Evolutionary conservation across 2,888 invertebrate genomes (phyloP).

Genomic region (Hypomecis punctinalis): DNA sequence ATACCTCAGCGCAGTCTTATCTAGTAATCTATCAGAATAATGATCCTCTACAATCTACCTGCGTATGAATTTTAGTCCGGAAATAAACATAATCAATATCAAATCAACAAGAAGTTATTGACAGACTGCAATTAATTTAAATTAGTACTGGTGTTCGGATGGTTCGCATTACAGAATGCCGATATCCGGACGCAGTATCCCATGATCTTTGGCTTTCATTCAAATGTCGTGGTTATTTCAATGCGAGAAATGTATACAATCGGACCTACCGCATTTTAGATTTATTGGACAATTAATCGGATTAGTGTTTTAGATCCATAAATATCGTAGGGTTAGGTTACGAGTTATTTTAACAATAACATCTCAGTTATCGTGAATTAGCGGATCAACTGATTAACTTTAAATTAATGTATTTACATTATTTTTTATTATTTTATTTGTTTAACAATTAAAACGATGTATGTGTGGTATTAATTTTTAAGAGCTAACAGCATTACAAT

Average conservation of each 20-base stretch:
- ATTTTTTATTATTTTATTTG: not conserved
- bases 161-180: constrained; percentile 23
- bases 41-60: not conserved
- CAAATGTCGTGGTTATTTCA: constrained; percentile 39
- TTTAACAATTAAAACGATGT: not conserved
- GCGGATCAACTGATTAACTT: not conserved
- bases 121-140: constrained; percentile 28
- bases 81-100: constrained; percentile 13
- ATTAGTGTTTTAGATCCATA: not conserved
- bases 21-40: too few species aligned
- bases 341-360: not conserved
- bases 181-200: constrained; percentile 33
- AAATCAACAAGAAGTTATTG: constrained; percentile 9
- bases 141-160: constrained; percentile 17
- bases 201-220: constrained; percentile 46
- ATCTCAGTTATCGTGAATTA: constrained; percentile 4
- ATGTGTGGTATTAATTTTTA: constrained; percentile 1
- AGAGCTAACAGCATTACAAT: not conserved
- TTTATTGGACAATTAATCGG: constrained; percentile 29
- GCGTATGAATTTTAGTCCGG: constrained; percentile 6
- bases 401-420: not conserved
- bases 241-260: constrained; percentile 18
- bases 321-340: not conserved
- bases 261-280: constrained; percentile 17
- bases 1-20: too few species aligned